A percentile compares a stretch with the other conserved stretches of the same genome.
Evolutionary conservation across 2,113 vertebrate species (phyloP).

Genomic region (Mionectes macconnelli): DNA sequence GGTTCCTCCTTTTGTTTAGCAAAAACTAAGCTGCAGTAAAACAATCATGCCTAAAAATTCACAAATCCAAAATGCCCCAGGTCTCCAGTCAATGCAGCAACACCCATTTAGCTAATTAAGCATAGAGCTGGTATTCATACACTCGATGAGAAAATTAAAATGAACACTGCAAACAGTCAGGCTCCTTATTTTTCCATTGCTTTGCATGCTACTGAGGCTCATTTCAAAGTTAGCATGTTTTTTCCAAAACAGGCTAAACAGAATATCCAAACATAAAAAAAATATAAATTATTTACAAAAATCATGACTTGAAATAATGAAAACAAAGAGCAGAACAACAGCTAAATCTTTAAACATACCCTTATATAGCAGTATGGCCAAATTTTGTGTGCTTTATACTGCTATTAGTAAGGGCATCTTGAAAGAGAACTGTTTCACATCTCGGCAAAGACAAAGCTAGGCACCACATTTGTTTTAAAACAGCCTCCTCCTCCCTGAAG

Average conservation of each 20-base stretch:
- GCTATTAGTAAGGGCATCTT: not conserved
- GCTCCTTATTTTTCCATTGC: not conserved
- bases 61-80: not conserved
- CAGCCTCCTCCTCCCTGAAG: not conserved
- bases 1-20: conserved; percentile 13
- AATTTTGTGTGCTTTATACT: not conserved
- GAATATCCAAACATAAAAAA: not conserved
- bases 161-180: not conserved
- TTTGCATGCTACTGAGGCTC: not conserved
- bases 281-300: not conserved
- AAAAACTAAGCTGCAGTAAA: not conserved
- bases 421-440: not conserved
- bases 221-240: not conserved
- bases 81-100: not conserved
- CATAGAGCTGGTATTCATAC: not conserved
- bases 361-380: not conserved
- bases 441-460: not conserved
- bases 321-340: conserved; percentile 34
- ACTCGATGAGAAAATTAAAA: not conserved
- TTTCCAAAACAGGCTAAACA: conserved; percentile 2
- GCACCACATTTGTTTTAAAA: not conserved
- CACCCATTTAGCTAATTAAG: conserved; percentile 4
- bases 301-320: not conserved
- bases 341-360: not conserved
- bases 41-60: conserved; percentile 16